Evolutionary conservation across 2,113 vertebrate species (phyloP).

Genomic region (Oceanites oceanicus): DNA sequence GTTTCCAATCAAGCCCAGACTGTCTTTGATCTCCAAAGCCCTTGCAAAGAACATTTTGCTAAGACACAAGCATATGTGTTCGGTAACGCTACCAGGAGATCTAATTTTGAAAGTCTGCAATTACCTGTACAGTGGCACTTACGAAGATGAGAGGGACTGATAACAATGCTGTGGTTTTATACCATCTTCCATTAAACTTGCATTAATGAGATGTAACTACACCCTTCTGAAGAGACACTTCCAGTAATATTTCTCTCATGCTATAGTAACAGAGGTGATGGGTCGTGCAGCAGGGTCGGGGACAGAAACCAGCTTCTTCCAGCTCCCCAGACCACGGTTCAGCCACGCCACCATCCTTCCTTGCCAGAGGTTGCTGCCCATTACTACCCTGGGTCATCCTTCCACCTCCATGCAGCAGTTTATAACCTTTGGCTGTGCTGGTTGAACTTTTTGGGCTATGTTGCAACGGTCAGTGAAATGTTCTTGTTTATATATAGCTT

Average conservation of each 20-base stretch:
- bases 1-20: slow-evolving; percentile 49
- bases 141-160: background rate
- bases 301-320: background rate
- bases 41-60: slow-evolving; percentile 2
- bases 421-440: background rate
- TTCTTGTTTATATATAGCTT: background rate
- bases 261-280: background rate
- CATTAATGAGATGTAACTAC: background rate
- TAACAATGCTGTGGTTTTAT: background rate
- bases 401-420: background rate
- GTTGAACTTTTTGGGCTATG: background rate
- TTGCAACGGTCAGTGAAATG: background rate
- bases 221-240: background rate
- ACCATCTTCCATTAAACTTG: background rate
- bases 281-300: background rate
- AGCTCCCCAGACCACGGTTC: background rate
- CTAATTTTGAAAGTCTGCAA: background rate
- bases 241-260: background rate
- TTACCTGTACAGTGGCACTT: slow-evolving; percentile 24
- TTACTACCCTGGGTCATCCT: background rate
- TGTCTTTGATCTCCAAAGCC: slow-evolving; percentile 26
- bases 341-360: background rate
- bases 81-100: background rate
- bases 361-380: background rate
- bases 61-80: background rate